Conservation (phyloP, 2,797 vertebrate species). For the Tadarida brasiliensis region DNA sequence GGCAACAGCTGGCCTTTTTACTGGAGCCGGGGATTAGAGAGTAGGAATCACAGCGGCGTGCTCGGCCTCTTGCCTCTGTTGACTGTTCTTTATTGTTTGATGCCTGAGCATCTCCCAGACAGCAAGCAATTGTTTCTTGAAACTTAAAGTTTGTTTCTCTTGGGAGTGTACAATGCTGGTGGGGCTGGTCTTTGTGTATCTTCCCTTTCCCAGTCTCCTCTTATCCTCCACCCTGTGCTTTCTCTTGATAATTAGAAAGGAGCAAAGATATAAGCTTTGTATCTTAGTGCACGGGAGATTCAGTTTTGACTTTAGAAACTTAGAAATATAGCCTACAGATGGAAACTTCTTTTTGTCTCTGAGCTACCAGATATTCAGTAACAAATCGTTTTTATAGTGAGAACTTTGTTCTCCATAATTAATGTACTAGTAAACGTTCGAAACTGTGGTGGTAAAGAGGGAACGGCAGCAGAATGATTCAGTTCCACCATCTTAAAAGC, state of each 20-base stretch:
- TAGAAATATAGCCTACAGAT: not conserved
- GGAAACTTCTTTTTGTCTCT: not conserved
- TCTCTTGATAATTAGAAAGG: slow-evolving; percentile 67
- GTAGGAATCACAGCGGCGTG: slow-evolving; percentile 65
- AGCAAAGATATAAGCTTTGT: slow-evolving; percentile 62
- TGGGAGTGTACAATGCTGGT: slow-evolving; percentile 60
- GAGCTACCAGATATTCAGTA: not conserved
- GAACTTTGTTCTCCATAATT: slow-evolving; percentile 31
- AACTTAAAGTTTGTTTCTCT: slow-evolving; percentile 73
- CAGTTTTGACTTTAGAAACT: slow-evolving; percentile 53
- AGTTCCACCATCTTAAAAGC: slow-evolving; percentile 1
- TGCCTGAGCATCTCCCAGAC: slow-evolving; percentile 80
- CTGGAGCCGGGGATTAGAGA: slow-evolving; percentile 60
- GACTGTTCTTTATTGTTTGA: slow-evolving; percentile 78
- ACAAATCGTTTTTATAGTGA: slow-evolving; percentile 44
- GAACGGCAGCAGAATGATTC: not conserved
- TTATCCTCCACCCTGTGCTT: slow-evolving; percentile 28
- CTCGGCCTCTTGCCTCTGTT: slow-evolving; percentile 75
- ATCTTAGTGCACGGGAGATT: slow-evolving; percentile 30
- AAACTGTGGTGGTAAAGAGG: slow-evolving; percentile 14
- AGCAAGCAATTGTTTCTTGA: slow-evolving; percentile 74
- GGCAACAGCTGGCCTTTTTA: slow-evolving; percentile 83
- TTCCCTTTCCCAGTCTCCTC: slow-evolving; percentile 63
- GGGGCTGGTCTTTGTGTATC: slow-evolving; percentile 68
- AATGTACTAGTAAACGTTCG: not conserved